Evolutionary conservation across 2,797 vertebrate genomes (phyloP), one percentile per base, ranked within the genome.

Genomic region (Notolepis coatsorum): DNA sequence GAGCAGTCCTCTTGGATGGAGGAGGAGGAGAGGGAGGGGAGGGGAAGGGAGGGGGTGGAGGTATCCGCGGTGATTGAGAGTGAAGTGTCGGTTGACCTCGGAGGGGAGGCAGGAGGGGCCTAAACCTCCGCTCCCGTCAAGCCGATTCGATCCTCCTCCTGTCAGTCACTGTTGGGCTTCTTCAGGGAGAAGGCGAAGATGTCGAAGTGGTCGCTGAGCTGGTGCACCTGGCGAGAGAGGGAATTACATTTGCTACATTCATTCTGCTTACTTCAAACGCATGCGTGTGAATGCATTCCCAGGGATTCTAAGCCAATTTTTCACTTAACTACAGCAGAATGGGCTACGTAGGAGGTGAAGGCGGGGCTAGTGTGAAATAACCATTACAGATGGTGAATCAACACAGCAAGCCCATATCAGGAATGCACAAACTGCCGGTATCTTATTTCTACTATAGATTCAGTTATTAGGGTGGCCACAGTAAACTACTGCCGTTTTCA

Each of bases 161-260:
- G 97, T 99, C 97, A 99, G 85, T 99, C 97, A 1, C 86, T 92
- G 52, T 80, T 95, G 69, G 95, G 92, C 80, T 98, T 99, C 86
- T 92, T 95, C 48, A 99, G 88, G 0, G 97, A 98, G 84, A 99
- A 99, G 61, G 96, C 93, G 0, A 84, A 90, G 80, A 99, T 99
- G 73, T 92, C 94, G 88, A 99, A 99, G 88, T 99, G 97, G 63
- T 61, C 55, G 83, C 97, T 98, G 79, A 99, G 93, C 78, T 99
- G 97, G 63, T 94, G 91, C 24, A 99, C 97, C 97, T 99, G 64
- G 0, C 7, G 20, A 55, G 3, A 27, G 9, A 56, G 2, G 20
- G 4, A 13, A 21, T 1, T 6, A 39, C 18, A n/a, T n/a, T n/a
- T n/a, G n/a, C n/a, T n/a, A n/a, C n/a, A n/a, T n/a, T n/a, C n/a